Evolutionary conservation across 1,140 invertebrate genomes (phyloP).

Genomic region (Drosophila ohnishii): DNA sequence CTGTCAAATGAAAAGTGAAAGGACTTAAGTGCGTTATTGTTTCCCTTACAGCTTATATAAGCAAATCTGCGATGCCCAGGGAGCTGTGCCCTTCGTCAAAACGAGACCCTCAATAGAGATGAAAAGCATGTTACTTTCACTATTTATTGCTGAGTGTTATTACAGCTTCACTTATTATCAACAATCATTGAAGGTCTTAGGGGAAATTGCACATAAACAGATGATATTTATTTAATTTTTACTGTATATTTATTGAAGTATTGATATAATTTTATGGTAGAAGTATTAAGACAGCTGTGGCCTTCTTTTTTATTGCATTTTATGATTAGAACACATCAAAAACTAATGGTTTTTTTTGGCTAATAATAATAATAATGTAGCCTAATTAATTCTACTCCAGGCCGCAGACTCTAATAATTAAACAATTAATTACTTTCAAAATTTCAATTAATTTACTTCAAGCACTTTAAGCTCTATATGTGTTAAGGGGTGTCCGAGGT

Average conservation of each 20-base stretch:
- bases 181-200: neutral
- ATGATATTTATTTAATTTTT: neutral
- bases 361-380: neutral
- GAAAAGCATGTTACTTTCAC: slow-evolving; percentile 37
- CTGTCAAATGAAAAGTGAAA: slow-evolving; percentile 67
- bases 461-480: neutral
- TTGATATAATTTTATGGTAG: neutral
- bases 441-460: slow-evolving; percentile 3
- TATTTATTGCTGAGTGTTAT: slow-evolving; percentile 27
- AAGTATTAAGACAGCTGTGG: neutral
- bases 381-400: slow-evolving; percentile 7
- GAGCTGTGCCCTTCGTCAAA: slow-evolving; percentile 52
- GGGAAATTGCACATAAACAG: neutral
- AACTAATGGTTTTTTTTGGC: neutral
- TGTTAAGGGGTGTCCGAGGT: slow-evolving; percentile 18
- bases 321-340: neutral
- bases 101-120: slow-evolving; percentile 43
- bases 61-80: slow-evolving; percentile 15
- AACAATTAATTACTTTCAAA: slow-evolving; percentile 16
- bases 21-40: slow-evolving; percentile 67
- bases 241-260: neutral
- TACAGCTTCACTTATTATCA: slow-evolving; percentile 22
- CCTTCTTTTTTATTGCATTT: neutral
- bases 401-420: neutral
- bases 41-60: slow-evolving; percentile 52